A percentile compares a stretch with the other conserved stretches of the same genome.
Conservation (phyloP, 2,113 vertebrate species). For the Ciconia boyciana region DNA sequence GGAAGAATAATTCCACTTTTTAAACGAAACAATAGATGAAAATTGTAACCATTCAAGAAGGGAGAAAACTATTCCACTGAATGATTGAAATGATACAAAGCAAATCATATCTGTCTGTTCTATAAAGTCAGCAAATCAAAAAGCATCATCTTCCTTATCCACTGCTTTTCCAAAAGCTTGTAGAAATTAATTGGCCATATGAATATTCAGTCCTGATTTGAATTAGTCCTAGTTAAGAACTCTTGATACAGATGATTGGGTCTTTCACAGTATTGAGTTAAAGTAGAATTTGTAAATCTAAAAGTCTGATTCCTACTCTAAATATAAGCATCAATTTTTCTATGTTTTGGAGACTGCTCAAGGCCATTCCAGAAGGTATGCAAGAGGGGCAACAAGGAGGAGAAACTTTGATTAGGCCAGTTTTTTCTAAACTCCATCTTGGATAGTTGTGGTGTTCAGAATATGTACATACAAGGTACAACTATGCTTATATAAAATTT, state of each 20-base stretch:
- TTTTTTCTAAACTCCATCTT: background rate
- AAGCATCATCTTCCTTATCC: background rate
- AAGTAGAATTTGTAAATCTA: background rate
- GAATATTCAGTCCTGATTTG: background rate
- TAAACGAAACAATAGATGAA: background rate
- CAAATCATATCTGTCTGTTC: background rate
- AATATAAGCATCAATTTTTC: background rate
- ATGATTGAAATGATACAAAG: background rate
- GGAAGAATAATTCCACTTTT: background rate
- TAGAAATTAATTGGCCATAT: background rate
- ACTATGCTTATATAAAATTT: background rate
- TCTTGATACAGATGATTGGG: background rate
- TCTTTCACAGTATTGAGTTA: background rate
- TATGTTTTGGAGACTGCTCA: background rate
- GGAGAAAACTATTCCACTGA: background rate
- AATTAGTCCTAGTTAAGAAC: background rate
- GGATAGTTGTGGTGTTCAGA: background rate
- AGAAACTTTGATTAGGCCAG: background rate
- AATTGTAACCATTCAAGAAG: background rate
- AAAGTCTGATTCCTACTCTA: background rate
- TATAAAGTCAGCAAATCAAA: background rate
- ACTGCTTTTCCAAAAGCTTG: background rate
- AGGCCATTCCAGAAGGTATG: background rate
- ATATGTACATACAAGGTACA: background rate
- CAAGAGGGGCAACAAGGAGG: background rate